Base-by-base conservation (phyloP, 2,797 vertebrate genomes). In the Lophius americanus region DNA sequence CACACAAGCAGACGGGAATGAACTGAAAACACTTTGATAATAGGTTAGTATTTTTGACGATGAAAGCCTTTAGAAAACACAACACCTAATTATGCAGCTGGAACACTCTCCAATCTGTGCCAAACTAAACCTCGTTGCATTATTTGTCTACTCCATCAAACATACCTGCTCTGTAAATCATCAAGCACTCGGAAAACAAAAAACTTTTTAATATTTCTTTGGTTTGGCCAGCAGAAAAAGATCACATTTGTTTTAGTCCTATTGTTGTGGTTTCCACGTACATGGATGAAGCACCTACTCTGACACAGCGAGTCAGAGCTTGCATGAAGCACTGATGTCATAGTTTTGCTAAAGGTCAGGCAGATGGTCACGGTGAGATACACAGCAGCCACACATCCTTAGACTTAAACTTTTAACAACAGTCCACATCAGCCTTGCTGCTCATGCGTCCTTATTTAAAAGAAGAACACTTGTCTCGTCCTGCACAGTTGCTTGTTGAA, bases 31-130 rank as follows among this genome's bases (percentile, higher is more conserved):
- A 63, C 58, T 75, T 57, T 48, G 65, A 39, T 72, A 79, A 85
- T 67, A 52, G 61, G 41, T 55, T 51, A 38, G 38, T 70, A 71
- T 81, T 85, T 83, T 81, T 64, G 75, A 59, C 41, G 69, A 76
- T 56, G 6, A 44, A 71, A 52, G 51, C 52, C 70, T 51, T 74
- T 62, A 57, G 50, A 51, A 58, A 72, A 77, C 43, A 68, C 75
- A 83, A 79, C 32, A 68, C 41, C 56, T 9, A 75, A 73, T 55
- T 70, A 75, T 64, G 32, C 59, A 74, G 66, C 46, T 73, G 59
- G 60, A 85, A 74, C 42, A 53, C 62, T 82, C 78, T 71, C 59
- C 58, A 76, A 64, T 70, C 60, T 73, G 64, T 57, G 38, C 63
- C 60, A 23, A 23, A 23, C 23, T 23, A 23, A 23, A 23, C 23